Evolutionary conservation across 2,888 invertebrate genomes (phyloP).

Genomic region (Orgyia antiqua): DNA sequence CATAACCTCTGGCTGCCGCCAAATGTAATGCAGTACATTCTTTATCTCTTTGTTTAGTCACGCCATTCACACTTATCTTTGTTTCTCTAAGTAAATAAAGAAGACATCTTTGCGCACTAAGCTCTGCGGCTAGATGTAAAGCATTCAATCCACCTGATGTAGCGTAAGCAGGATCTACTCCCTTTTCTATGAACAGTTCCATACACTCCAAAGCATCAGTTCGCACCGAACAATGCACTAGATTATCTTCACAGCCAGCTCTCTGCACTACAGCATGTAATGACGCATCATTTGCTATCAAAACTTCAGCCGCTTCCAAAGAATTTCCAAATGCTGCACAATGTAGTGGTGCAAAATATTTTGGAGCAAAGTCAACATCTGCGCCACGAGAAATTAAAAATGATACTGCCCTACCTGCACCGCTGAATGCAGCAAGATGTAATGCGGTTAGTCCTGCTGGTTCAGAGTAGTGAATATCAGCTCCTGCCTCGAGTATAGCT

Average conservation of each 20-base stretch:
- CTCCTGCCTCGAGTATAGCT: slow-evolving; percentile 81
- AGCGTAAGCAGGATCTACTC: slow-evolving; percentile 85
- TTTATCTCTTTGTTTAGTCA: slow-evolving; percentile 84
- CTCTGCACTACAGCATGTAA: slow-evolving; percentile 83
- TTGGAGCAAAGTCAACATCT: slow-evolving; percentile 82
- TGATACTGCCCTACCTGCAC: slow-evolving; percentile 82
- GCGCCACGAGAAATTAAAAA: slow-evolving; percentile 83
- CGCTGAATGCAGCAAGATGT: slow-evolving; percentile 87
- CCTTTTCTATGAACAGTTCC: slow-evolving; percentile 84
- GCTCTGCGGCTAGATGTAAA: slow-evolving; percentile 87
- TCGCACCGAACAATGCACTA: slow-evolving; percentile 90
- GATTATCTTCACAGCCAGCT: slow-evolving; percentile 84
- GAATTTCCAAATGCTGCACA: slow-evolving; percentile 94
- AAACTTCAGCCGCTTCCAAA: slow-evolving; percentile 85
- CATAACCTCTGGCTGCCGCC: slow-evolving; percentile 91
- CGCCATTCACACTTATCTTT: slow-evolving; percentile 83
- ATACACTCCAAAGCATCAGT: slow-evolving; percentile 89
- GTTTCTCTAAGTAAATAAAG: slow-evolving; percentile 86
- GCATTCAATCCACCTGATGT: slow-evolving; percentile 87
- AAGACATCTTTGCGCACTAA: slow-evolving; percentile 85
- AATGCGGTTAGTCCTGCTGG: slow-evolving; percentile 86
- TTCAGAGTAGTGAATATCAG: slow-evolving; percentile 84
- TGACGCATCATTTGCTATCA: slow-evolving; percentile 84
- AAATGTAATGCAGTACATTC: slow-evolving; percentile 89
- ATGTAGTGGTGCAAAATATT: slow-evolving; percentile 89